Evolutionary conservation across 1,140 invertebrate genomes (phyloP).

Genomic region (Drosophila parabipectinata): DNA sequence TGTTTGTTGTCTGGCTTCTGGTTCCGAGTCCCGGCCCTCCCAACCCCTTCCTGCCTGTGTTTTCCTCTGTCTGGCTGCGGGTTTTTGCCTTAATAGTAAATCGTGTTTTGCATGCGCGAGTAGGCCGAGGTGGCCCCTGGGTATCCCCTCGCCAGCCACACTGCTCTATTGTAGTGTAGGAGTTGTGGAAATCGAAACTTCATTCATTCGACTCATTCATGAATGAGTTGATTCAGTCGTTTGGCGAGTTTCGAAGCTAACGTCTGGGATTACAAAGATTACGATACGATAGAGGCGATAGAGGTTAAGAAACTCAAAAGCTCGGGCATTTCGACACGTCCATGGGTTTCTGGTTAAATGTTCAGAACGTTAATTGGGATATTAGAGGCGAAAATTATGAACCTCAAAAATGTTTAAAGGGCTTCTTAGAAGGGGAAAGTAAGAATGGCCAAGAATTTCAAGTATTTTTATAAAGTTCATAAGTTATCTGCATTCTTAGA

Average conservation of each 20-base stretch:
- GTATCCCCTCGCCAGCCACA: not conserved
- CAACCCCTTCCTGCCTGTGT: not conserved
- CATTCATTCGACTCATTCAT: constrained; percentile 52
- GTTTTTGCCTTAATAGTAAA: constrained; percentile 79
- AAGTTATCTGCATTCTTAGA: constrained; percentile 1
- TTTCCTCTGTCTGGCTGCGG: constrained; percentile 63
- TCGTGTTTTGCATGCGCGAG: constrained; percentile 81
- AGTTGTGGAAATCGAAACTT: constrained; percentile 58
- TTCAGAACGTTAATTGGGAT: constrained; percentile 56
- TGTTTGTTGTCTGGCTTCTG: constrained; percentile 53
- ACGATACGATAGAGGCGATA: constrained; percentile 7
- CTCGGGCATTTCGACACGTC: constrained; percentile 70
- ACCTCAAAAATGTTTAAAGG: not conserved
- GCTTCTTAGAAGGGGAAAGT: not conserved
- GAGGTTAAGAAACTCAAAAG: constrained; percentile 24
- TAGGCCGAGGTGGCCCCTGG: constrained; percentile 48
- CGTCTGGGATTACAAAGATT: constrained; percentile 35
- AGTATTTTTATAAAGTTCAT: not conserved
- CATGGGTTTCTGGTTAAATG: constrained; percentile 50
- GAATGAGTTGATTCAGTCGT: constrained; percentile 60
- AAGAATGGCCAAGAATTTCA: not conserved
- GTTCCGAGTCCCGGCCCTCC: constrained; percentile 19
- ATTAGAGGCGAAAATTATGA: constrained; percentile 33
- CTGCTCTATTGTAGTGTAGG: constrained; percentile 37
- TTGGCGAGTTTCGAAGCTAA: constrained; percentile 58